A percentile compares a stretch with the other conserved stretches of the same genome.
Conservation (phyloP, 2,113 vertebrate species). For the Dolichotis patagonum region DNA sequence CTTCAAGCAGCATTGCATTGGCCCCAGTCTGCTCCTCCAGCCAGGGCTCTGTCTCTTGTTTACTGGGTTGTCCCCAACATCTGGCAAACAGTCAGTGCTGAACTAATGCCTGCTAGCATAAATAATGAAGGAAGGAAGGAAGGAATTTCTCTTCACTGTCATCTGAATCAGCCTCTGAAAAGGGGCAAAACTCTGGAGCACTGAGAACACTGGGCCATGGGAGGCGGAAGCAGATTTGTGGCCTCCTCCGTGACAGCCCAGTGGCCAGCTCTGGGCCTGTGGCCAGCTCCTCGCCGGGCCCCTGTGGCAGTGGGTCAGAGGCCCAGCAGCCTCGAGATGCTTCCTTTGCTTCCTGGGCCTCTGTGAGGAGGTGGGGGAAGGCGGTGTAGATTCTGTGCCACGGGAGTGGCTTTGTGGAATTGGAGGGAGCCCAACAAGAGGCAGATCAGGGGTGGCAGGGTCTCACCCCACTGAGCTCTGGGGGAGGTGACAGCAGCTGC, state of each 20-base stretch:
- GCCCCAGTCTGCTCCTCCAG: background rate
- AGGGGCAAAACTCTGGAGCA: background rate
- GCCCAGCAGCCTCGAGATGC: background rate
- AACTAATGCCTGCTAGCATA: background rate
- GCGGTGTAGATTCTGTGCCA: background rate
- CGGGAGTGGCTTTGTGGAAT: background rate
- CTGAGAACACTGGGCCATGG: background rate
- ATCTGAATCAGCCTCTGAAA: background rate
- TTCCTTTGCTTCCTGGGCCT: background rate
- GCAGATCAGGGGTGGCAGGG: background rate
- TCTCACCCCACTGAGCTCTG: background rate
- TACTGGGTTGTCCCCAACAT: background rate
- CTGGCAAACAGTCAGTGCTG: background rate
- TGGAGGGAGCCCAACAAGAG: background rate
- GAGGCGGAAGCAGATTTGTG: background rate
- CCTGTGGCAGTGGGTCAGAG: background rate
- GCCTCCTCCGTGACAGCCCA: background rate
- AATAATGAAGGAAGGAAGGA: background rate
- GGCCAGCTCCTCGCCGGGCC: background rate
- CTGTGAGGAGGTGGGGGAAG: background rate
- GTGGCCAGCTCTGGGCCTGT: background rate
- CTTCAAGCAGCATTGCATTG: background rate
- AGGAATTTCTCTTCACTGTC: background rate
- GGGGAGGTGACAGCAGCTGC: background rate
- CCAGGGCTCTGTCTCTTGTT: background rate